Evolutionary conservation across 37 sponge, comb jelly and placozoan species (phyloP).

Genomic region (Aplysina aerophoba): DNA sequence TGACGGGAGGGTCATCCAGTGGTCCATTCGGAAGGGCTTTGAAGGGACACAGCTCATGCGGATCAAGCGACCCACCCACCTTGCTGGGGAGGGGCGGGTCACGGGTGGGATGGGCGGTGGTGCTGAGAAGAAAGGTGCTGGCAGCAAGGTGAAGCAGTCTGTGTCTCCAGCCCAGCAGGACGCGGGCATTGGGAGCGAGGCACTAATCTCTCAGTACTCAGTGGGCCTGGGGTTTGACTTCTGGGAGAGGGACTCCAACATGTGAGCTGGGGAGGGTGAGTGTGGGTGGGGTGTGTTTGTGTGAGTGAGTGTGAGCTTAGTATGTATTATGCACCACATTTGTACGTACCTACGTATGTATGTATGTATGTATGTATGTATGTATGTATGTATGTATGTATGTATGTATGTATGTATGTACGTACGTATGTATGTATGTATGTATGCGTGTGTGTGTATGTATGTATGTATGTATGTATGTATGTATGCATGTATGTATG

Average conservation of each 20-base stretch:
- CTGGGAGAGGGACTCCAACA: conserved; percentile 79
- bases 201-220: conserved; percentile 86
- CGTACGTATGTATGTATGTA: conserved; percentile 11
- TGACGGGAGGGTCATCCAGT: conserved; percentile 94
- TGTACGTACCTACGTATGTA: not conserved
- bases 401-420: not conserved
- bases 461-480: not conserved
- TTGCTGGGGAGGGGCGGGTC: not conserved
- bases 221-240: conserved; percentile 96
- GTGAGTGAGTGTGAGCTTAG: not conserved
- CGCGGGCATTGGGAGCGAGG: conserved; percentile 33
- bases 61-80: conserved; percentile 55
- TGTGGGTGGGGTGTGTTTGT: not conserved
- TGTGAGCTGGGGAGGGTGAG: conserved; percentile 66
- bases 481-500: not conserved
- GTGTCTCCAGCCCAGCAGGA: not conserved
- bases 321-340: too few relatives aligned
- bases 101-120: not conserved
- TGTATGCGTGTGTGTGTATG: not conserved
- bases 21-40: conserved; percentile 96
- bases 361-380: not conserved
- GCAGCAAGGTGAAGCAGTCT: conserved; percentile 9
- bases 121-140: conserved; percentile 19
- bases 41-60: conserved; percentile 86
- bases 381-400: too few relatives aligned